A percentile compares a stretch with the other conserved stretches of the same genome.
These are phyloP conservation scores for Gila orcuttii DNA, from an alignment of 2,113 vertebrate species.

Conservation along the genomic window DNA sequence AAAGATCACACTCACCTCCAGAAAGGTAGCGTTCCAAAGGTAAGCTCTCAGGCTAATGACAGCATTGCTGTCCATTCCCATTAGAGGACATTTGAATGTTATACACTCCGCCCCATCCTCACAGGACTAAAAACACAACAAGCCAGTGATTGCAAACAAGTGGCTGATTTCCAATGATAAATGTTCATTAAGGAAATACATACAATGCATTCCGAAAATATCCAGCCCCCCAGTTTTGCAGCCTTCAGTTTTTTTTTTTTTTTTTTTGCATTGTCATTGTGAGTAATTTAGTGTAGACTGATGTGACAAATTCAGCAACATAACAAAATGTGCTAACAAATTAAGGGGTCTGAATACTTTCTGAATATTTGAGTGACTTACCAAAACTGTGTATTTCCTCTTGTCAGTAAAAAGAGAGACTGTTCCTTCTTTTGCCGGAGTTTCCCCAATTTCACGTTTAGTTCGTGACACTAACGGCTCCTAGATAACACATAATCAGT, in stretches of 20 bases:
- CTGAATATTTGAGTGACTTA: slow-evolving; percentile 61
- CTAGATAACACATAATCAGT: slow-evolving; percentile 63
- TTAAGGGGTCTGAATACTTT: too few species aligned
- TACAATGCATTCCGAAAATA: background rate
- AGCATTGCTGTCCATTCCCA: slow-evolving; percentile 87
- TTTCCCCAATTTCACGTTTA: slow-evolving; percentile 78
- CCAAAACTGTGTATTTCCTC: slow-evolving; percentile 82
- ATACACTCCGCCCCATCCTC: slow-evolving; percentile 78
- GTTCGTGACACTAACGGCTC: slow-evolving; percentile 71
- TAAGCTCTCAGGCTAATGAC: slow-evolving; percentile 81
- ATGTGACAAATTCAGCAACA: background rate
- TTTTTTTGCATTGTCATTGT: background rate
- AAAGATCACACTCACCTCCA: slow-evolving; percentile 77
- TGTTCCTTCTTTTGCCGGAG: slow-evolving; percentile 61
- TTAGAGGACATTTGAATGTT: slow-evolving; percentile 84
- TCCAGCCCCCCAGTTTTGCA: background rate
- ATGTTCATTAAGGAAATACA: background rate
- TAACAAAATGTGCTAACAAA: too few species aligned
- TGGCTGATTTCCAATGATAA: background rate
- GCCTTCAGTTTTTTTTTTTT: background rate
- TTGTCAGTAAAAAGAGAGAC: slow-evolving; percentile 75
- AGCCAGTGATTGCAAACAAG: background rate
- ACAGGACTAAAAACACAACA: slow-evolving; percentile 81
- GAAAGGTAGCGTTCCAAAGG: slow-evolving; percentile 89
- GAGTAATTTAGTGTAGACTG: background rate